A percentile compares a stretch with the other conserved stretches of the same genome.
These are phyloP conservation scores for Limnephilus auricula DNA, from an alignment of 2,888 invertebrate genomes.

Conservation along the genomic window DNA sequence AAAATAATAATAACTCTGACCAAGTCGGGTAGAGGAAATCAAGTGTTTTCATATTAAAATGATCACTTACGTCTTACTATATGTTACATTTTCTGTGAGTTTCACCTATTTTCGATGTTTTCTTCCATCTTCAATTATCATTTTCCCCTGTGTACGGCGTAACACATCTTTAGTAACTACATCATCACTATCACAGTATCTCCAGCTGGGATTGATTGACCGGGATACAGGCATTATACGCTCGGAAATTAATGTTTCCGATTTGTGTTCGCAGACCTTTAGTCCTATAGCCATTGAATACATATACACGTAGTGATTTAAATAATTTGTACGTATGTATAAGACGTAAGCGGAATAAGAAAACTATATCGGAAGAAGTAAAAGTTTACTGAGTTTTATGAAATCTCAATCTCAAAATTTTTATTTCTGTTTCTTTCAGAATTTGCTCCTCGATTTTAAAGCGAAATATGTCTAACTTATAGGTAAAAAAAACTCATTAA, in stretches of 20 bases:
- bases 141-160: not conserved
- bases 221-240: not conserved
- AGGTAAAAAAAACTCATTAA: too few species aligned
- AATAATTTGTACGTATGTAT: too few species aligned
- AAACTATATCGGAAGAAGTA: not conserved
- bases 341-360: too few species aligned
- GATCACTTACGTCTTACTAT: too few species aligned
- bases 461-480: not conserved
- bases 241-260: constrained; percentile 27
- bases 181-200: not conserved
- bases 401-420: not conserved
- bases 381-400: not conserved
- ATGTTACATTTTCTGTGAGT: too few species aligned
- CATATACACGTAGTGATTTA: not conserved
- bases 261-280: constrained; percentile 5
- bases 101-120: not conserved
- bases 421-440: not conserved
- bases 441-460: not conserved
- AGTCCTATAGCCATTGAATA: not conserved
- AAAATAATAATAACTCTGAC: too few species aligned
- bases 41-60: too few species aligned
- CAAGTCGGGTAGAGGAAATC: too few species aligned
- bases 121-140: not conserved
- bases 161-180: not conserved
- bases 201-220: not conserved